Percentiles rank a stretch among this genome's conserved stretches.
Evolutionary conservation across 2,888 invertebrate genomes (phyloP).

Genomic region (Coleophora deauratella): DNA sequence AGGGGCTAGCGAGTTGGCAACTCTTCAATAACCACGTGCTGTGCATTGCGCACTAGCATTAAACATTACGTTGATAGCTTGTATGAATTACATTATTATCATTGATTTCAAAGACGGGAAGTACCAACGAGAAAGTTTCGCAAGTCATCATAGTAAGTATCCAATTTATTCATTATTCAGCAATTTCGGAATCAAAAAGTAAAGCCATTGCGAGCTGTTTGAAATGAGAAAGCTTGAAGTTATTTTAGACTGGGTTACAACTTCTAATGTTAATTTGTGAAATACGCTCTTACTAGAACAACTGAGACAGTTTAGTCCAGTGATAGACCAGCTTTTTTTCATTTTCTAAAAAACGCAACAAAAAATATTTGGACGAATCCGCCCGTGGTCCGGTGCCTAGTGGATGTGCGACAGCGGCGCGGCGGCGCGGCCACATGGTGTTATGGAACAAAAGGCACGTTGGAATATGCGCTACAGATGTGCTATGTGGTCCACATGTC

Average conservation of each 20-base stretch:
- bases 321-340: slow-evolving; percentile 20
- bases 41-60: slow-evolving; percentile 21
- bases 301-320: too few species aligned
- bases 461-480: slow-evolving; percentile 69
- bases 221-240: too few species aligned
- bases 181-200: too few species aligned
- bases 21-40: slow-evolving; percentile 56
- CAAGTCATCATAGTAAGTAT: background rate
- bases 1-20: slow-evolving; percentile 45
- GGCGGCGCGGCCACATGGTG: slow-evolving; percentile 2
- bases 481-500: slow-evolving; percentile 45
- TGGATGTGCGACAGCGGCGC: too few species aligned
- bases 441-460: slow-evolving; percentile 50
- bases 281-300: too few species aligned
- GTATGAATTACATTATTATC: slow-evolving; percentile 3
- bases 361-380: slow-evolving; percentile 50
- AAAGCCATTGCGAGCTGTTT: too few species aligned
- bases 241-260: too few species aligned
- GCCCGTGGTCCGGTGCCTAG: slow-evolving; percentile 48
- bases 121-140: slow-evolving; percentile 1
- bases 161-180: too few species aligned
- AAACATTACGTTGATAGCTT: slow-evolving; percentile 10
- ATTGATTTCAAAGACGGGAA: slow-evolving; percentile 10
- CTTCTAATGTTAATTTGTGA: too few species aligned
- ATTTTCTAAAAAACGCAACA: slow-evolving; percentile 40